Evolutionary conservation across 2,797 vertebrate species (phyloP), one percentile per base, ranked within the genome.

Genomic region (Pipistrellus nathusii): DNA sequence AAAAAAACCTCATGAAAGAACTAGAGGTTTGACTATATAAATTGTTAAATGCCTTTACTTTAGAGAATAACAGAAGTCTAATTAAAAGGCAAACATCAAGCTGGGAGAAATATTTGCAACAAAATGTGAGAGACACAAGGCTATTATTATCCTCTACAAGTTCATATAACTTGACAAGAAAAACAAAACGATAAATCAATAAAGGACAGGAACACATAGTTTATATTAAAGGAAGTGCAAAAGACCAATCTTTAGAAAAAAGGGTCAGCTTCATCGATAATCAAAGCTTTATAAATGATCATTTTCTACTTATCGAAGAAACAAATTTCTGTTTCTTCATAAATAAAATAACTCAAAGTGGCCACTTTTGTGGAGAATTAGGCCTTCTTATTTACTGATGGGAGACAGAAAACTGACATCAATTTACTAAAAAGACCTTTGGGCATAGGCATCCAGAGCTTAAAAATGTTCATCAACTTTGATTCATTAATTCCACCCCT

Each of bases 91-190:
- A 85, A 85, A 83, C 62, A 89, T 57, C 23, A 62, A 48, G 17
- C 71, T 53, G 68, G 30, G 55, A 69, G n/a, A 95, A 91, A 68
- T 55, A 85, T 38, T 81, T 95, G 35, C 68, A 94, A 73, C 21
- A 32, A 89, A 81, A 82, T 72, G 80, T 44, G 76, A 82, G 44
- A 77, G 69, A 71, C 25, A 46, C 25, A 83, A 53, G 17, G 51
- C n/a, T 32, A 11, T 41, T 38, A 62, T 48, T 90, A 82, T 73
- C 35, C 27, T 82, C 55, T 83, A 83, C 68, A 14, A 85, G 53
- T 51, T 80, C 44, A 46, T 85, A n/a, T 35, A 81, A 62, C 51
- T 90, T 92, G 94, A 92, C n/a, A 90, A 84, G 66, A 87, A 85
- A 89, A 93, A 73, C n/a, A 71, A 87, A 81, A 92, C 82, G 41